A percentile compares a stretch with the other conserved stretches of the same genome.
phyloP scores from a whole-genome alignment of 2,888 invertebrate genomes.

The Chaetoderma sp. region DNA sequence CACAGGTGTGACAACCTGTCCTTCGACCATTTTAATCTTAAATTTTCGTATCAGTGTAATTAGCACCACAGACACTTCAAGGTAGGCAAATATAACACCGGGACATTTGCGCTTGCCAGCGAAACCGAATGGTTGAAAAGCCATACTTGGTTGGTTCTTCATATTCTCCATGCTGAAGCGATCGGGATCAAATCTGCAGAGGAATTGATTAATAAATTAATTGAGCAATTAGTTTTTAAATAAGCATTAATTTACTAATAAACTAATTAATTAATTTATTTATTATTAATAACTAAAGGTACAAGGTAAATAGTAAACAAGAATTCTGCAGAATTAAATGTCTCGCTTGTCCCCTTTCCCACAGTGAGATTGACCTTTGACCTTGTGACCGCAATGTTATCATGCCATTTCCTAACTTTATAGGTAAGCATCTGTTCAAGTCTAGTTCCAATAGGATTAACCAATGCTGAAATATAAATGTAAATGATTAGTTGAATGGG shows the following conservation, averaged over 20 bases:
- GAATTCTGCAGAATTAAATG: too few species aligned
- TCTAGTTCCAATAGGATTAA: too few species aligned
- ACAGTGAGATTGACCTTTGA: too few species aligned
- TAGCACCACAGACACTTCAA: slow-evolving; percentile 52
- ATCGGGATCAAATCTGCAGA: slow-evolving; percentile 66
- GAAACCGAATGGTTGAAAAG: slow-evolving; percentile 69
- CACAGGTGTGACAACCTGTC: slow-evolving; percentile 59
- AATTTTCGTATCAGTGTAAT: slow-evolving; percentile 58
- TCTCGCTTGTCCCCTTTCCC: too few species aligned
- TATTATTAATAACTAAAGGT: not conserved
- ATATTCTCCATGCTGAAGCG: slow-evolving; percentile 55
- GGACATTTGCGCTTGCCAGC: slow-evolving; percentile 65
- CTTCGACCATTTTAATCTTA: slow-evolving; percentile 60
- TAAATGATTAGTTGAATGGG: too few species aligned
- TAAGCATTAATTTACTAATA: too few species aligned
- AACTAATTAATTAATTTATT: not conserved
- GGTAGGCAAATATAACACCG: slow-evolving; percentile 55
- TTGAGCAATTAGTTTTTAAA: not conserved
- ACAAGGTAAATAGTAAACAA: not conserved
- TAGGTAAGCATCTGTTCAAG: too few species aligned
- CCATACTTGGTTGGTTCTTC: slow-evolving; percentile 44
- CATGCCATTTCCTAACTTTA: too few species aligned
- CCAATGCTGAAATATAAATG: too few species aligned
- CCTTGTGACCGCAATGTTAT: too few species aligned
- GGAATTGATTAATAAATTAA: slow-evolving; percentile 7